Evolutionary conservation across 1,140 invertebrate species (phyloP), one percentile per base, ranked within the genome.

Genomic region (Temnothorax nylanderi): DNA sequence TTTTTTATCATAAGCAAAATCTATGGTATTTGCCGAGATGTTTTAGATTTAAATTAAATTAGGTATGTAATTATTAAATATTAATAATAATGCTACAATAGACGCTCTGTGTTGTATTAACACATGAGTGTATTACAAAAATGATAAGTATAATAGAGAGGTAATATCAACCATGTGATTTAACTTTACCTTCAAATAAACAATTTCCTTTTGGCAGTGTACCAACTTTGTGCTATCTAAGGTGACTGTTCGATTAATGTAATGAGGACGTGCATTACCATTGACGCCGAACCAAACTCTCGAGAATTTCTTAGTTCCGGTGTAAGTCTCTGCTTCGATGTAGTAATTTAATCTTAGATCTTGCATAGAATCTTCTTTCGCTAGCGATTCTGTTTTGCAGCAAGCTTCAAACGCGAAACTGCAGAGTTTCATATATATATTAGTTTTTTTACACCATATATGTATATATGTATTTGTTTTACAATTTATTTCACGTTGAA

Each of bases 341-440:
- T 96, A 96, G 94, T 98, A 98, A 88, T 97, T 96, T 1, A 98
- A 92, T 84, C 94, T 96, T 18, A 98, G 95, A 51, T 94, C 85
- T 94, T 96, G 89, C 88, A 95, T 91, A 85, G 94, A 89, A 92
- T 96, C 93, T 6, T 96, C 95, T 89, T 96, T 96, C 18, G 96
- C 96, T 21, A 97, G 94, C 1, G 97, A 96, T 88, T 97, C 96
- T 71, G 98, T 97, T 87, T 96, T 96, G 91, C 98, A 98, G 93
- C 98, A 99, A 0, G 98, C 97, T 95, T 97, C 95, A 90, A 99
- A 98, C n/a, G 97, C 96, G 92, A 99, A 98, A 94, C 26, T 26
- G 26, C 26, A 26, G 26, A 26, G 26, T 26, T 26, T 1, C 0
- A 1, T 26, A 26, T 26, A 26, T 26, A 26, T 26, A 26, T 26